Evolutionary conservation across 2,797 vertebrate species (phyloP).

Genomic region (Tadarida brasiliensis): DNA sequence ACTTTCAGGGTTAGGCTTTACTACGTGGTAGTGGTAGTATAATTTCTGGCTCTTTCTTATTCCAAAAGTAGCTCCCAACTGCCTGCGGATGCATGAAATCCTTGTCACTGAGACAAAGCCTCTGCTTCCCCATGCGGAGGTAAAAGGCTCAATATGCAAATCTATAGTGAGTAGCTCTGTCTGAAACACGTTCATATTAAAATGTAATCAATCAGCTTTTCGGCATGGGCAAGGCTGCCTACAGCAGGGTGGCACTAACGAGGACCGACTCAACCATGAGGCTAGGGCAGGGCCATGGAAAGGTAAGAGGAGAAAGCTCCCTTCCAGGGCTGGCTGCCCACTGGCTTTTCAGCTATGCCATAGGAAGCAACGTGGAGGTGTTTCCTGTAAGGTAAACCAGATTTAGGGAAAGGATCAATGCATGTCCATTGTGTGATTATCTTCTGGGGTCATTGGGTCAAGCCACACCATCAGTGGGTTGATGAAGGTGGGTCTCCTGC

Average conservation of each 20-base stretch:
- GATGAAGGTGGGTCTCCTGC: not conserved
- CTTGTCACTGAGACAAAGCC: constrained; percentile 41
- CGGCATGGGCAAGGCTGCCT: not conserved
- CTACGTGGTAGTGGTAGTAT: not conserved
- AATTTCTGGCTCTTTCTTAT: constrained; percentile 36
- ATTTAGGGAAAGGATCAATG: not conserved
- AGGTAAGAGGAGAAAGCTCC: not conserved
- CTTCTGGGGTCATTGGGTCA: not conserved
- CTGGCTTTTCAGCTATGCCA: rapidly evolving
- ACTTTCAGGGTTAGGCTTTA: not conserved
- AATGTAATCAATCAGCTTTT: constrained; percentile 54
- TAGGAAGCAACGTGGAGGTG: not conserved
- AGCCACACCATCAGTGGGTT: not conserved
- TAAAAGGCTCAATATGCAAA: constrained; percentile 67
- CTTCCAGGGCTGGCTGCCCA: not conserved
- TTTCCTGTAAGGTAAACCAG: not conserved
- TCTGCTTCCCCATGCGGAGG: constrained; percentile 31
- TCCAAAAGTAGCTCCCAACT: constrained; percentile 44
- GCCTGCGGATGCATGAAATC: constrained; percentile 37
- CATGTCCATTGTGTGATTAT: not conserved
- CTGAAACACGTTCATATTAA: constrained; percentile 72
- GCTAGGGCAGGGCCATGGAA: rapidly evolving
- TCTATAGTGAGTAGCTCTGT: not conserved
- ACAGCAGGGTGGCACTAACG: not conserved
- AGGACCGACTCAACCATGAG: no score